Base-by-base conservation (phyloP, 2,888 invertebrate species). In the Dinocampus coccinellae region DNA sequence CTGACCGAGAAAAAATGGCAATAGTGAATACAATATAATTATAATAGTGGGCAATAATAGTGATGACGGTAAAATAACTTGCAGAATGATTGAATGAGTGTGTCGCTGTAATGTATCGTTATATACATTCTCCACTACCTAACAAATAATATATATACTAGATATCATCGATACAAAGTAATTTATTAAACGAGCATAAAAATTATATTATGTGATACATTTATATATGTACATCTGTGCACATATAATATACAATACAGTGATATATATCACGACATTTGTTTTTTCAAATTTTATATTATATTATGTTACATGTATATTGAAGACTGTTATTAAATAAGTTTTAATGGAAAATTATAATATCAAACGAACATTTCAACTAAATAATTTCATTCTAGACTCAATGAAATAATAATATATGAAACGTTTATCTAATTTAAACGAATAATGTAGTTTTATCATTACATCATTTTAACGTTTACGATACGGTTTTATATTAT, bases 1-100 rank as follows among this genome's bases (percentile, higher is more conserved):
- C 76, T 57, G 55, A 76, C 76, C 76, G 11, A 74, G 10, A 39
- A 76, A 69, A 29, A 72, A 74, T 58, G 76, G 76, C 16, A 76
- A 65, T 16, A 76, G 73, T 65, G 53, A 66, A 42, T 73, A 72
- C 68, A 73, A 52, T 74, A 76, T 72, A 55, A 74, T 73, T 70
- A 53, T 69, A 26, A 33, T 34, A 7, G n/a, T 29, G 29, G 6
- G n/a, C 11, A 36, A 60, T 33, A 20, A 60, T 26, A 24, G 34
- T n/a, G 26, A 29, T 29, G 11, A 63, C 7, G 7, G 7, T 29
- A 29, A 29, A 29, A 29, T 29, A 29, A 16, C 16, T 47, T 39
- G 39, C 13, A 3, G n/a, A 47, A 7, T 16, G 16, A 16, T 6
- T 29, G 20, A 36, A 34, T 29, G 26, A 57, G 39, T 39, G 24